Percentiles rank a stretch among this genome's conserved stretches.
Evolutionary conservation across 2,888 invertebrate genomes (phyloP).

Genomic region (Epistrophe grossulariae): DNA sequence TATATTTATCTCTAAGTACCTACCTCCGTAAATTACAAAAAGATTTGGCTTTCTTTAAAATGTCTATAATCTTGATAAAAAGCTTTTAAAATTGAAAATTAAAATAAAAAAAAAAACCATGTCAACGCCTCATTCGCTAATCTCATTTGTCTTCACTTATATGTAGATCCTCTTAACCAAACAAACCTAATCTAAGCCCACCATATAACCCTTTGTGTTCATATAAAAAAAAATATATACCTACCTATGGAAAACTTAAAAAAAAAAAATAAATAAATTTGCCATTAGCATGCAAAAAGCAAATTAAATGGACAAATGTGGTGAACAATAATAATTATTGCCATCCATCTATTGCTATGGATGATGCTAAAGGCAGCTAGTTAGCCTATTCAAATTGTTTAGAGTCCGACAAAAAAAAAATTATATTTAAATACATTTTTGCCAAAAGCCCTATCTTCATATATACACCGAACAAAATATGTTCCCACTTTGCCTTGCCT

Average conservation of each 20-base stretch:
- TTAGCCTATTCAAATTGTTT: slow-evolving; percentile 42
- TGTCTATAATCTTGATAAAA: slow-evolving; percentile 11
- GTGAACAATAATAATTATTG: slow-evolving; percentile 51
- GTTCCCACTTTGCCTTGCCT: background rate
- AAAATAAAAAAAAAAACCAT: slow-evolving; percentile 37
- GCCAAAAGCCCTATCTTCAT: slow-evolving; percentile 12
- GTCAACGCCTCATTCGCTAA: slow-evolving; percentile 57
- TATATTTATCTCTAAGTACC: background rate
- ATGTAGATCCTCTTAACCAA: slow-evolving; percentile 24
- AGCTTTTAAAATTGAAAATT: slow-evolving; percentile 16
- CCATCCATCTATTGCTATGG: slow-evolving; percentile 40
- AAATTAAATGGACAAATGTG: slow-evolving; percentile 63
- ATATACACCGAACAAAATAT: background rate
- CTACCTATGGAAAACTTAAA: slow-evolving; percentile 9
- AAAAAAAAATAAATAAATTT: slow-evolving; percentile 46
- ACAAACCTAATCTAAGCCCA: slow-evolving; percentile 12
- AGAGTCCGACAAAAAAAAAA: background rate
- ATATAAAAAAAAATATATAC: background rate
- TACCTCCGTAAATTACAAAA: background rate
- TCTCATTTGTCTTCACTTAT: slow-evolving; percentile 39
- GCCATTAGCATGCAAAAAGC: slow-evolving; percentile 63
- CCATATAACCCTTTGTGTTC: slow-evolving; percentile 2
- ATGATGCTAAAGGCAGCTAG: slow-evolving; percentile 35
- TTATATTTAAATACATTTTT: background rate
- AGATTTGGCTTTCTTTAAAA: background rate